phyloP scores from a whole-genome alignment of 2,113 vertebrate species.

The Myrmecophaga tridactyla region DNA sequence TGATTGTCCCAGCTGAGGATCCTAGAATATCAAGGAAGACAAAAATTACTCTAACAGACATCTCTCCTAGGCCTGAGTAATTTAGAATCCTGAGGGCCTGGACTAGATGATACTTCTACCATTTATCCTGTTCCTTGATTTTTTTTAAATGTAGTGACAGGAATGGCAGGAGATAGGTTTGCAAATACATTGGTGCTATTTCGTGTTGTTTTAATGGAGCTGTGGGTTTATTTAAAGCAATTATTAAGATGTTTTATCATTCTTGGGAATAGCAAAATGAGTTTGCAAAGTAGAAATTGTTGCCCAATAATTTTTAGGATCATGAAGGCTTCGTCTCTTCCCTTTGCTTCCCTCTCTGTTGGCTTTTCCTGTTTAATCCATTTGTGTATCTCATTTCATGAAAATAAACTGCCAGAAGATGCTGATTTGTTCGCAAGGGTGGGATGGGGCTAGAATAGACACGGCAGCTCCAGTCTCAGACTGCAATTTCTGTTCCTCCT shows the following conservation, averaged over 20 bases:
- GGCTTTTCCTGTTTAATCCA: background rate
- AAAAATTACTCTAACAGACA: background rate
- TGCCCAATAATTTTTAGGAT: conserved; percentile 60
- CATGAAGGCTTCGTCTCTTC: conserved; percentile 64
- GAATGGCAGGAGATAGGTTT: background rate
- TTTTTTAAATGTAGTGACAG: background rate
- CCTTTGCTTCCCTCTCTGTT: too few species aligned
- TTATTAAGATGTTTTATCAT: conserved; percentile 61
- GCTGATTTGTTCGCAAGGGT: background rate
- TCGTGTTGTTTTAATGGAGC: conserved; percentile 25
- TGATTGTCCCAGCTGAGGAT: background rate
- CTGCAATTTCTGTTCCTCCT: background rate
- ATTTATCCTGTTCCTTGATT: background rate
- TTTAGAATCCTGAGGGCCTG: background rate
- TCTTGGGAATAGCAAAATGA: conserved; percentile 56
- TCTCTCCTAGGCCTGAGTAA: background rate
- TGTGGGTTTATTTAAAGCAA: conserved; percentile 27
- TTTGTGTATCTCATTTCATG: conserved; percentile 20
- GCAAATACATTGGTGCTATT: background rate
- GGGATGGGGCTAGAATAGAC: accelerated
- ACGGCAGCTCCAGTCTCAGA: background rate
- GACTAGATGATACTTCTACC: background rate
- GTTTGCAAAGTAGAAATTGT: conserved; percentile 65
- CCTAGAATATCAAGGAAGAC: background rate
- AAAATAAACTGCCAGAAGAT: background rate